Evolutionary conservation across 2,797 vertebrate genomes (phyloP), one percentile per base, ranked within the genome.

Genomic region (Dipus sagitta): DNA sequence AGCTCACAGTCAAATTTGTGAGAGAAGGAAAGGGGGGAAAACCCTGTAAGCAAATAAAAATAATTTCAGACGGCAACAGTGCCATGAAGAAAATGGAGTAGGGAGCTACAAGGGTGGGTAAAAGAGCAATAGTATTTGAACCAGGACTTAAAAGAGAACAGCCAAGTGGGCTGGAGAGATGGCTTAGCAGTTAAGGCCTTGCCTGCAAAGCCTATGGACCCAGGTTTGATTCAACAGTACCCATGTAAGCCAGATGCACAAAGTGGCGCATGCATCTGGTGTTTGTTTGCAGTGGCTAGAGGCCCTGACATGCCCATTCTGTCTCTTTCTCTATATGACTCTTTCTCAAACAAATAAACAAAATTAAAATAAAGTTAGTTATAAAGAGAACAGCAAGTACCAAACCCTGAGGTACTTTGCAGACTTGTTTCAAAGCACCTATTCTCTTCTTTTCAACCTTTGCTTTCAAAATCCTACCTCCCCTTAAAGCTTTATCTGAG

Each of bases 381-480:
- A 26, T 81, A 81, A 64, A 77, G 4, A 71, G 26, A 82, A 68
- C 0, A 75, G 60, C 21, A 87, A 74, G 26, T 28, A 83, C 42
- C 65, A 28, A 75, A 38, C 38, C 42, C 62, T 52, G 30, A 91
- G 52, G 54, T 5, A 23, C 68, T 91, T 86, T 58, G n/a, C n/a
- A 86, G n/a, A 71, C 65, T 72, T 26, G 30, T 82, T 54, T 83
- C 52, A 76, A 86, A 94, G 60, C 67, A 32, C 7, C 58, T 83
- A 32, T 26, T 47, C 6, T 21, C n/a, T 52, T 78, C 54, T 71
- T 88, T 64, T 24, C 85, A 32, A n/a, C 3, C 38, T 70, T 92
- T 86, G 81, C 65, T 82, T 38, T 88, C 23, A 52, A 91, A 88
- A 72, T 21, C 58, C n/a, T 72, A 84, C 47, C 54, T 94, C 32